These are phyloP conservation scores for Byasa hedistus DNA, from an alignment of 2,888 invertebrate genomes.

Conservation along the genomic window DNA sequence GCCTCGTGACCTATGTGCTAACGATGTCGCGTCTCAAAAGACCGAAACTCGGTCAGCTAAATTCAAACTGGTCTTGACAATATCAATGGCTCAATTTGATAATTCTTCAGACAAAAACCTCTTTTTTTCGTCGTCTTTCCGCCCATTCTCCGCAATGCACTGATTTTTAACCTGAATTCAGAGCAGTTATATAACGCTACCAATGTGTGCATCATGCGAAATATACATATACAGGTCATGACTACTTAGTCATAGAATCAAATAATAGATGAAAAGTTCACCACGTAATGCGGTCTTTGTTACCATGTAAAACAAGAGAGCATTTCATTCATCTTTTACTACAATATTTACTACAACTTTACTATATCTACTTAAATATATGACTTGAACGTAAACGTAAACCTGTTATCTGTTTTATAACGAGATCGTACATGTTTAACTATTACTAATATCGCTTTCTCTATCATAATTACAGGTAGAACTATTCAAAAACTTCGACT, in stretches of 20 bases:
- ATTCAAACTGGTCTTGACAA: constrained; percentile 1
- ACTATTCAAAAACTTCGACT: background rate
- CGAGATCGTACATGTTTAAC: background rate
- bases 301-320: constrained; percentile 1
- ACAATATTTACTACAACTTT: constrained; percentile 10
- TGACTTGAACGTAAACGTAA: background rate
- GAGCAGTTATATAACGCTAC: constrained; percentile 1
- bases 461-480: background rate
- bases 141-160: background rate
- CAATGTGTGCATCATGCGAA: background rate
- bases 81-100: constrained; percentile 17
- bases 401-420: background rate
- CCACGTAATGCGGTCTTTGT: background rate
- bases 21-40: constrained; percentile 22
- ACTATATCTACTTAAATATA: background rate
- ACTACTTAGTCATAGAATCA: background rate
- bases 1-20: constrained; percentile 19
- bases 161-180: background rate
- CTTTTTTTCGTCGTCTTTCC: background rate
- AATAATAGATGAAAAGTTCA: background rate
- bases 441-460: background rate
- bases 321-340: constrained; percentile 19
- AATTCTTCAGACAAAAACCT: background rate
- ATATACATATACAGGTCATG: background rate
- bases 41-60: constrained; percentile 25